Base-by-base conservation (phyloP, 2,888 invertebrate genomes). In the Eilema caniola region DNA sequence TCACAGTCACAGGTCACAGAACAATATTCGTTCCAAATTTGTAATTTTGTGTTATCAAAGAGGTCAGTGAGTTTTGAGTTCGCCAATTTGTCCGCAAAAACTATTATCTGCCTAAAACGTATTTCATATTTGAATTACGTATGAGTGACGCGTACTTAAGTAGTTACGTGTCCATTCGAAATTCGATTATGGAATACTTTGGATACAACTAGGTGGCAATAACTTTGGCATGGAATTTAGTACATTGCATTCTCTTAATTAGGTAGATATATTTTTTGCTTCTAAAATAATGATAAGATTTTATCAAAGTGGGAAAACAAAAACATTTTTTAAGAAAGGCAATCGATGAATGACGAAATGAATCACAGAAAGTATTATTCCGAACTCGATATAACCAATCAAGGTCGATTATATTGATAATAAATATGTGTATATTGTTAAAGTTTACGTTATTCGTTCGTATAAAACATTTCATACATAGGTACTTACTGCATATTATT, bases 101-200 rank as follows among this genome's bases (percentile, higher is more conserved):
- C 53, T 53, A 20, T 53, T 20, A n/a, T 53, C 53, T n/a, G 53
- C 53, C 53, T n/a, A 53, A 53, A 47, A 47, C n/a, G 53, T 53
- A 53, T 53, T 53, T 53, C 53, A 53, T n/a, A 53, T 53, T 53
- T 53, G 53, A 53, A 53, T 53, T 53, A 53, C 53, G 53, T 53
- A 53, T 53, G 53, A 53, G 20, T 53, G 53, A 53, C 53, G 53
- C 53, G 53, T 41, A 41, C 41, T 41, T 53, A 53, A 53, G 53
- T 53, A 53, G 53, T 53, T 53, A 53, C 53, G 53, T 53, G n/a
- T 53, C 53, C 53, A 53, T 53, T 53, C 53, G 8, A 53, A n/a
- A 53, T 53, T 53, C 53, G n/a, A 53, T 53, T 53, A 53, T 53
- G 53, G 53, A 53, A 53, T 53, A n/a, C 53, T 20, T 47, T 53